Evolutionary conservation across 2,797 vertebrate species (phyloP).

Genomic region (Poeciliopsis gracilis): DNA sequence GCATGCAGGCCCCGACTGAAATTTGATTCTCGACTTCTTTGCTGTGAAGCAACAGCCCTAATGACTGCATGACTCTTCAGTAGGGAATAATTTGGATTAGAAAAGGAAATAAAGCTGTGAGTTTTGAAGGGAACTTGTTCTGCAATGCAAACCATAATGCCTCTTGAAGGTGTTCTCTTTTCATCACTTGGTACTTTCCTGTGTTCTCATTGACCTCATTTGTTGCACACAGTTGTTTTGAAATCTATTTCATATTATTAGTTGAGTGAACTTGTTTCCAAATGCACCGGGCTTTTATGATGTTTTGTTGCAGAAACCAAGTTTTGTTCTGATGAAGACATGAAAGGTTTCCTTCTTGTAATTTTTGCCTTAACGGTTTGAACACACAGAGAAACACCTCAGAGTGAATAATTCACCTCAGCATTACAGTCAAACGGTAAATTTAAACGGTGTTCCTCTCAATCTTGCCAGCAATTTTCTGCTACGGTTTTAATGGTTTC

Average conservation of each 20-base stretch:
- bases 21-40: not conserved
- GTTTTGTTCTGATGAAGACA: not conserved
- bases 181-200: not conserved
- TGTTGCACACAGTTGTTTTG: not conserved
- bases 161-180: not conserved
- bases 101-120: not conserved
- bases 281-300: not conserved
- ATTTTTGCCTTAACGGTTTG: not conserved
- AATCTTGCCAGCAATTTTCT: not conserved
- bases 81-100: not conserved
- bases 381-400: not conserved
- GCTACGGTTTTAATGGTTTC: not conserved
- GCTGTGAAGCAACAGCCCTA: not conserved
- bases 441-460: not conserved
- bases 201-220: not conserved
- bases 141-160: not conserved
- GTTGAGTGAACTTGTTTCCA: not conserved
- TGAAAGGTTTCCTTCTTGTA: not conserved
- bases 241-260: not conserved
- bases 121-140: not conserved
- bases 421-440: not conserved
- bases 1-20: not conserved
- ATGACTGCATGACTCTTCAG: not conserved
- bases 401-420: not conserved
- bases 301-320: not conserved